Base-by-base conservation (phyloP, 2,888 invertebrate genomes). In the Tupiocoris notatus region DNA sequence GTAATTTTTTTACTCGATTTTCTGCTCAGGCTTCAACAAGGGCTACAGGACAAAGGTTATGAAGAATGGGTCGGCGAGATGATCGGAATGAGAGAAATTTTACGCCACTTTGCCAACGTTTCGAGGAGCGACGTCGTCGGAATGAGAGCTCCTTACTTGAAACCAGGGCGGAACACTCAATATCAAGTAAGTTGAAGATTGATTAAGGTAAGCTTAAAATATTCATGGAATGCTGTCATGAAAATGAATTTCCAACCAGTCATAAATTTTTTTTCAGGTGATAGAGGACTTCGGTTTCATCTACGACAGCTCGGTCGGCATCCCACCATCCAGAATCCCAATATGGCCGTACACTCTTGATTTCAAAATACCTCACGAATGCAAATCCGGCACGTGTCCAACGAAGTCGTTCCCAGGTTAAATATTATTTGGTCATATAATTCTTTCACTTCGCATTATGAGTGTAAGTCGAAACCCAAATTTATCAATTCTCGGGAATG, bases 271-370 rank as follows among this genome's bases (percentile, higher is more conserved):
- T 20, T 21, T 20, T 62, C 81, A 93, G 92, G 93, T 96, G 78
- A 86, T 98, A 81, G 92, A 94, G 86, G 95, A 96, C 84, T 95
- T 94, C 83, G 94, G 93, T 6, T 95, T 92, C 84, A 92, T 94
- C 81, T 96, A 95, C 84, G 96, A 96, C 84, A 95, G 95, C 83
- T 95, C 95, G 1, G 89, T 96, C 81, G 93, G 94, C 76, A 92
- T 92, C 71, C 94, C 95, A 0, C 92, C 94, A 9, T 84, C 89
- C 9, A 87, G 90, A 71, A 87, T 92, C 18, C 95, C 95, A 12
- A 89, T 94, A 73, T 96, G 96, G 96, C 97, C 96, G 0, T 96
- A 96, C 85, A 96, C 96, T 0, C 87, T 97, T 61, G 96, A 96
- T 84, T 95, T 91, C 85, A 94, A 94, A 86, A 94, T 95, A 82